Conservation (phyloP, 2,888 invertebrate species). For the Stenodera caucasica region DNA sequence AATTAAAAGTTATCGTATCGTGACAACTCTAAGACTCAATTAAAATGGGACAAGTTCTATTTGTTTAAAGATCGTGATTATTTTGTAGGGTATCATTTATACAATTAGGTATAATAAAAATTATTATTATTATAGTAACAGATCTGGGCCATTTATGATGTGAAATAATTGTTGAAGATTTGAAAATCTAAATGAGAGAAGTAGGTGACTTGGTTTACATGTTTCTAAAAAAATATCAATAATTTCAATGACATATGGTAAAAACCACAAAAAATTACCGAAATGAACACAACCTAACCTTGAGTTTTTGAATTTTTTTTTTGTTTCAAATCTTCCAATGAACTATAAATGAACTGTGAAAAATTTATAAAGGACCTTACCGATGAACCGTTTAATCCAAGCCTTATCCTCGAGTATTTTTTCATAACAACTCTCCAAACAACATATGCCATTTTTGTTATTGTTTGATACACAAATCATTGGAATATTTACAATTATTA, state of each 20-base stretch:
- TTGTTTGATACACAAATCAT: constrained; percentile 29
- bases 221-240: neutral
- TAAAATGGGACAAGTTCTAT: neutral
- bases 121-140: no score
- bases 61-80: neutral
- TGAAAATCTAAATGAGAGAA: neutral
- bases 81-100: neutral
- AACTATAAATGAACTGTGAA: constrained; percentile 3
- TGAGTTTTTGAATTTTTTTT: neutral
- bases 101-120: neutral
- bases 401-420: constrained; percentile 62
- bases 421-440: constrained; percentile 65
- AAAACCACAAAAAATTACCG: constrained; percentile 4
- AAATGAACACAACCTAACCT: neutral
- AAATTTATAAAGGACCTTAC: constrained; percentile 33
- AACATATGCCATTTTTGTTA: constrained; percentile 60
- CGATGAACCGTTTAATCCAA: constrained; percentile 55
- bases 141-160: neutral
- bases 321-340: neutral
- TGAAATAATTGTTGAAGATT: neutral
- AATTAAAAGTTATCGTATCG: neutral
- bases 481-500: constrained; percentile 3
- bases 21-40: neutral
- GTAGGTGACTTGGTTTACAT: neutral
- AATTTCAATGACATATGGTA: constrained; percentile 6